A percentile compares a stretch with the other conserved stretches of the same genome.
Conservation (phyloP, 2,888 invertebrate species). For the Priocnemis perturbator region DNA sequence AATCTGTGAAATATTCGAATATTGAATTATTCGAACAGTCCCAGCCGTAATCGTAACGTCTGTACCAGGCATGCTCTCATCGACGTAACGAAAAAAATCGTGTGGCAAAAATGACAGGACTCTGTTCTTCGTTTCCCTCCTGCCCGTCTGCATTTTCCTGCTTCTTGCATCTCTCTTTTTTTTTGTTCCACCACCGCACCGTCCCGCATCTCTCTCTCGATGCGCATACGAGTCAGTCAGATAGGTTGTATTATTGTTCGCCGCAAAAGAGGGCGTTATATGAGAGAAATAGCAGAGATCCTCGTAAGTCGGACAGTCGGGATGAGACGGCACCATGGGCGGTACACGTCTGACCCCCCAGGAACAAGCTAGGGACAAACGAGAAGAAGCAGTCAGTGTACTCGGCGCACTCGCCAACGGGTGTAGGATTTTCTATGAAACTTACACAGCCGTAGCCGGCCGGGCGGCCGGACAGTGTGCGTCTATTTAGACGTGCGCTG, state of each 20-base stretch:
- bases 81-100: too few species aligned
- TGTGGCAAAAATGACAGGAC: too few species aligned
- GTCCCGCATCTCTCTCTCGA: too few species aligned
- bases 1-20: too few species aligned
- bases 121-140: too few species aligned
- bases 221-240: neutral
- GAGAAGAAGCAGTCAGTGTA: neutral
- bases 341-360: constrained; percentile 68
- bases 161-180: too few species aligned
- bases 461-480: constrained; percentile 32
- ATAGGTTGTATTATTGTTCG: constrained; percentile 7
- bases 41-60: too few species aligned
- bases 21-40: too few species aligned
- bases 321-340: constrained; percentile 59
- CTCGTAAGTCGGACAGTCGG: constrained; percentile 1
- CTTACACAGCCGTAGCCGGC: constrained; percentile 47
- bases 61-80: too few species aligned
- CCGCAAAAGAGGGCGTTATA: neutral
- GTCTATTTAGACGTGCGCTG: constrained; percentile 55
- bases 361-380: constrained; percentile 27
- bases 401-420: constrained; percentile 42
- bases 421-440: constrained; percentile 63
- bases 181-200: too few species aligned
- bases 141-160: too few species aligned
- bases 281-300: constrained; percentile 9